Conservation (phyloP, 2,797 vertebrate genomes). For the Tarsius wallacei region DNA sequence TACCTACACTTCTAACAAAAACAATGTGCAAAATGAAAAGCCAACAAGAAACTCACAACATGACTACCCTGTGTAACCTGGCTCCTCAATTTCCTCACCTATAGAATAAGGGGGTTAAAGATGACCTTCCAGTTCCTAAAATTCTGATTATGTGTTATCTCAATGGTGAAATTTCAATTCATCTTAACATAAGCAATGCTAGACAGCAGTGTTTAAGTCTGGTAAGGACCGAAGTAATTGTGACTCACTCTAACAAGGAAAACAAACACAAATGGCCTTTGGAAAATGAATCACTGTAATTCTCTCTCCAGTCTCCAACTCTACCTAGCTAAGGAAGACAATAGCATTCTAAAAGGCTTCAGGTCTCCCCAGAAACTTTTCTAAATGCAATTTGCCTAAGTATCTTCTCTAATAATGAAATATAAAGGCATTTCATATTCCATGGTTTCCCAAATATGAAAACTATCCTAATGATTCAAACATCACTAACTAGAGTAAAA, state of each 20-base stretch:
- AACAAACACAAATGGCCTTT: constrained; percentile 22
- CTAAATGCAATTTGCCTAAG: constrained; percentile 4
- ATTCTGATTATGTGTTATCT: neutral
- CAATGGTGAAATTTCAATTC: constrained; percentile 24
- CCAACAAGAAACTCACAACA: neutral
- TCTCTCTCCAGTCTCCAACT: neutral
- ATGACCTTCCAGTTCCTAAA: neutral
- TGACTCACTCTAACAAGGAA: neutral
- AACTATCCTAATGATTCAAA: constrained; percentile 34
- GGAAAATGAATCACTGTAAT: constrained; percentile 43
- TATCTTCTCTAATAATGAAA: constrained; percentile 20
- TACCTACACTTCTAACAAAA: neutral
- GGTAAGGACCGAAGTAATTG: neutral
- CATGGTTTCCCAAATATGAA: constrained; percentile 39
- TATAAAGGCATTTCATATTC: constrained; percentile 41
- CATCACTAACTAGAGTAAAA: neutral
- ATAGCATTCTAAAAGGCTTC: neutral
- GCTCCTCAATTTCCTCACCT: neutral
- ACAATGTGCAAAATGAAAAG: neutral
- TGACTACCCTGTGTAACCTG: neutral
- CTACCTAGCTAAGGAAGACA: neutral
- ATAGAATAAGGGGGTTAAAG: neutral
- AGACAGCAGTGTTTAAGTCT: neutral
- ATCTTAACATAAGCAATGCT: neutral
- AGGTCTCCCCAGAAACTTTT: neutral